phyloP scores from a whole-genome alignment of 2,888 invertebrate species.

The Hyppa rectilinea region DNA sequence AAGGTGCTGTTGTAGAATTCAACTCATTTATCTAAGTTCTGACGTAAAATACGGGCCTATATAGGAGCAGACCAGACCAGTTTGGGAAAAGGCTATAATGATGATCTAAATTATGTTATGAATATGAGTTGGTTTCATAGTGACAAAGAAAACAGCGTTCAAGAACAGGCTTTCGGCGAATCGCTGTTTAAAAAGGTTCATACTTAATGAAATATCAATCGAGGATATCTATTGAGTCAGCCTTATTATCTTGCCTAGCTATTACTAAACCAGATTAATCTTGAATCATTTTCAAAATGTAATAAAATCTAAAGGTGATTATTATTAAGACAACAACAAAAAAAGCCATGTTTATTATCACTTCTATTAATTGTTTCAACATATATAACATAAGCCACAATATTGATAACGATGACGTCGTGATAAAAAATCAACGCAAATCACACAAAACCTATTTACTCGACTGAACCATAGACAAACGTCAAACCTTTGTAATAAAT shows the following conservation, averaged over 20 bases:
- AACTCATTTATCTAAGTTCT: slow-evolving; percentile 2
- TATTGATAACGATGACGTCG: neutral
- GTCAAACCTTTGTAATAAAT: slow-evolving; percentile 40
- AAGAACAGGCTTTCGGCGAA: neutral
- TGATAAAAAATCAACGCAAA: neutral
- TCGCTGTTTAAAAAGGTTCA: too few relatives aligned
- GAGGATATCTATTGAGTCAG: neutral
- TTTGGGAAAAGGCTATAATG: neutral
- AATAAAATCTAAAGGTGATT: neutral
- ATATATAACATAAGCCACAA: neutral
- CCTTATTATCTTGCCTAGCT: too few relatives aligned
- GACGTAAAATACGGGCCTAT: too few relatives aligned
- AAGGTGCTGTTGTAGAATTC: slow-evolving; percentile 26
- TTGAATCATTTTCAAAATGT: neutral
- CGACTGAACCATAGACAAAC: slow-evolving; percentile 9
- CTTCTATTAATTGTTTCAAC: neutral
- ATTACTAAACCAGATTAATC: too few relatives aligned
- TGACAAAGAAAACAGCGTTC: neutral
- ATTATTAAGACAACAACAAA: neutral
- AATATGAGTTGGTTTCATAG: neutral
- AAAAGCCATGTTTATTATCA: neutral
- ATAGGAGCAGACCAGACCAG: neutral
- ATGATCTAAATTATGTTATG: neutral
- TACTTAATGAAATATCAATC: neutral
- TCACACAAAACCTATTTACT: slow-evolving; percentile 11